Conservation (phyloP, 2,888 invertebrate genomes). For the Stenodema calcarata region DNA sequence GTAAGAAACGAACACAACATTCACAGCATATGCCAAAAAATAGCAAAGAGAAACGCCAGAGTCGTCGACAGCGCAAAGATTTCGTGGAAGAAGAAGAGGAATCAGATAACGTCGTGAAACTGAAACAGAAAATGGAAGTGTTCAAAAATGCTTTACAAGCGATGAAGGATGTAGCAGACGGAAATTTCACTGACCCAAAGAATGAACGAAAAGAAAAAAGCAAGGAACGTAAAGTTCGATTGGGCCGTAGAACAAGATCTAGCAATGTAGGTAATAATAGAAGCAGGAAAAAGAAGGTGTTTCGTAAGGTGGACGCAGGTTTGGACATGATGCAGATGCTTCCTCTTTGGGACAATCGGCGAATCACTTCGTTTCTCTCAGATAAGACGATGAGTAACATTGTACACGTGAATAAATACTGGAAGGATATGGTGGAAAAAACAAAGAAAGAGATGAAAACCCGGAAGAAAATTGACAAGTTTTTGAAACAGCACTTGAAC, state of each 20-base stretch:
- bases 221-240: neutral
- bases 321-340: constrained; percentile 21
- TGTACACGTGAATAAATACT: constrained; percentile 10
- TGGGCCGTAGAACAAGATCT: neutral
- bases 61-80: neutral
- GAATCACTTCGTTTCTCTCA: neutral
- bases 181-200: neutral
- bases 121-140: neutral
- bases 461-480: constrained; percentile 4
- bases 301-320: neutral
- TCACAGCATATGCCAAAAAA: too few relatives aligned
- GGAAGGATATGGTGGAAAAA: constrained; percentile 29
- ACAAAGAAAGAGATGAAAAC: neutral
- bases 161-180: neutral
- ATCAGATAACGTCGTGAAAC: neutral
- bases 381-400: neutral
- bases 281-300: neutral
- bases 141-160: neutral
- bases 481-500: neutral
- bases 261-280: neutral
- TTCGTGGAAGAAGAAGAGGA: neutral
- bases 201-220: too few relatives aligned
- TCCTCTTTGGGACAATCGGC: constrained; percentile 19
- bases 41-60: neutral
- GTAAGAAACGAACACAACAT: neutral